Evolutionary conservation across 2,888 invertebrate species (phyloP).

Genomic region (Sinohyriopsis cumingii): DNA sequence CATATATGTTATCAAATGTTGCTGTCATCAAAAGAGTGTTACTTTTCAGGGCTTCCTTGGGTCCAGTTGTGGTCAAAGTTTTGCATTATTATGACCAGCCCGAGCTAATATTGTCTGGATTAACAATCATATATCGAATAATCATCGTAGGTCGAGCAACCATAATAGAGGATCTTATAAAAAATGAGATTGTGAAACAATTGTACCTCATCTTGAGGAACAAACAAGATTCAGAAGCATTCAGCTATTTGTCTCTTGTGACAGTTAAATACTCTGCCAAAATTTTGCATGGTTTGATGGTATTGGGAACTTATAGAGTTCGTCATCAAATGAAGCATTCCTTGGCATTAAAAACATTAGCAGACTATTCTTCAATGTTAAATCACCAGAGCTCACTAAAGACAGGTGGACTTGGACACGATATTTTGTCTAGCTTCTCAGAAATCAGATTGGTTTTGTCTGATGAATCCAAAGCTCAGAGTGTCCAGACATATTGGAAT

Average conservation of each 20-base stretch:
- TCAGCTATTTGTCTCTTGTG: constrained; percentile 13
- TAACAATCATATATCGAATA: constrained; percentile 25
- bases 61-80: constrained; percentile 30
- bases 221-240: constrained; percentile 13
- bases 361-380: constrained; percentile 26
- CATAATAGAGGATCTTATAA: constrained; percentile 25
- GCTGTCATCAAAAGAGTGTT: constrained; percentile 35
- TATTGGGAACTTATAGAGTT: constrained; percentile 24
- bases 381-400: not conserved
- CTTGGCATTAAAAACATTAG: constrained; percentile 21
- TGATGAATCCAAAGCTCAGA: constrained; percentile 14
- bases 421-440: constrained; percentile 1
- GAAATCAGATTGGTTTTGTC: constrained; percentile 13
- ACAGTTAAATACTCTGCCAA: constrained; percentile 20
- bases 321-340: constrained; percentile 26
- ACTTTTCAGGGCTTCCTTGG: constrained; percentile 21
- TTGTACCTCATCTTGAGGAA: constrained; percentile 24
- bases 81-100: constrained; percentile 28
- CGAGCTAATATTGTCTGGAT: constrained; percentile 12
- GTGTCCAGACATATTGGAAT: constrained; percentile 25
- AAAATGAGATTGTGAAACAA: constrained; percentile 31
- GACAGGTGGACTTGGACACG: not conserved
- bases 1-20: constrained; percentile 28
- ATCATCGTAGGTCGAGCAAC: constrained; percentile 32
- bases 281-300: constrained; percentile 18